Conservation (phyloP, 2,113 vertebrate genomes). For the Hippopotamus amphibius region DNA sequence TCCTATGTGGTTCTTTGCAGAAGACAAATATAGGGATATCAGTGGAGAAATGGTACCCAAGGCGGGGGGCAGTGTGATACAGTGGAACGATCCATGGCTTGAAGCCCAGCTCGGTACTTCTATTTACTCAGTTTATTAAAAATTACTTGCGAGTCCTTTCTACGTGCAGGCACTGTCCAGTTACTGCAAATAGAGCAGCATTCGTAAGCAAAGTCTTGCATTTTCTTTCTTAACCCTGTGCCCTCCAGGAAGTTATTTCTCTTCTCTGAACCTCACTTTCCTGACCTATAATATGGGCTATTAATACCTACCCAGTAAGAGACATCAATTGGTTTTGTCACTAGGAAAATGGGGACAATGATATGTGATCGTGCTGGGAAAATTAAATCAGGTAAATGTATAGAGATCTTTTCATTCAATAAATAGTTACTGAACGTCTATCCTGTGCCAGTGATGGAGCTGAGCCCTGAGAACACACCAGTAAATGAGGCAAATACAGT, state of each 20-base stretch:
- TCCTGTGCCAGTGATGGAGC: not conserved
- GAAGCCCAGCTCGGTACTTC: not conserved
- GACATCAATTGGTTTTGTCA: not conserved
- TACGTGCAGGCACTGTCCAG: not conserved
- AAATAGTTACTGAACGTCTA: not conserved
- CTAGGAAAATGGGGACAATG: not conserved
- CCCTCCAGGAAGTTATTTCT: not conserved
- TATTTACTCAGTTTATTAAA: not conserved
- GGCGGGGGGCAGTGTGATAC: accelerated
- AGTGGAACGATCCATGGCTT: not conserved
- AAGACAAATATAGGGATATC: not conserved
- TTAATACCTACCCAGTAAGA: not conserved
- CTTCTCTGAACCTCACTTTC: not conserved
- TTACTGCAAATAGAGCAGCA: not conserved
- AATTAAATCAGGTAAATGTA: not conserved
- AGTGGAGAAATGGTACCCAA: not conserved
- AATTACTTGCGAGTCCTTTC: not conserved
- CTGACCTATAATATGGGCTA: not conserved
- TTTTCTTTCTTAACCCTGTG: not conserved
- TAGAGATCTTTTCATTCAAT: not conserved
- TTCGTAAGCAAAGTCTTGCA: not conserved
- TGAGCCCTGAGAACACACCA: not conserved
- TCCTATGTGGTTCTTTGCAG: not conserved
- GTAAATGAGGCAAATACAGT: not conserved
- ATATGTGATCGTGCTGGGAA: not conserved